Percentiles rank a stretch among this genome's conserved stretches.
These are phyloP conservation scores for Orcinus orca DNA, from an alignment of 2,113 vertebrate genomes.

Conservation along the genomic window DNA sequence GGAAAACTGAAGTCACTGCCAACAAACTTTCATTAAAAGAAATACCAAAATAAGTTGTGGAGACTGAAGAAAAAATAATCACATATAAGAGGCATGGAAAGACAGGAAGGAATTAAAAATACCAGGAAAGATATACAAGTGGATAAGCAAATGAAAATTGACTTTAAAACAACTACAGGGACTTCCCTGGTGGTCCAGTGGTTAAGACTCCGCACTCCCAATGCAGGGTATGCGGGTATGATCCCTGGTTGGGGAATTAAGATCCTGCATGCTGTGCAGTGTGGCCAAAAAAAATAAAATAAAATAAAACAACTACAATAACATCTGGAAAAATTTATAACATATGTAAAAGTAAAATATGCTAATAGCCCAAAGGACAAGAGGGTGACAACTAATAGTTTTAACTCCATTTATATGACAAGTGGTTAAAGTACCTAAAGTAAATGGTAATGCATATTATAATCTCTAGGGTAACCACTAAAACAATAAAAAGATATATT, in stretches of 20 bases:
- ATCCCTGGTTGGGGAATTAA: no score
- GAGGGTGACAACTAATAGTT: not conserved
- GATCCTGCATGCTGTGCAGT: no score
- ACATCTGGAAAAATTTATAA: not conserved
- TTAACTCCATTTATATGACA: not conserved
- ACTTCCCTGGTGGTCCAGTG: no score
- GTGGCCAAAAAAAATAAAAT: no score
- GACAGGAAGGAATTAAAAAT: not conserved
- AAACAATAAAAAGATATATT: not conserved
- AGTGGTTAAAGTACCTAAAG: not conserved
- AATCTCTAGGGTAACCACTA: not conserved
- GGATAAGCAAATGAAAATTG: not conserved
- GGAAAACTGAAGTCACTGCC: not conserved
- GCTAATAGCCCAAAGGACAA: not conserved
- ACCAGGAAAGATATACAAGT: not conserved
- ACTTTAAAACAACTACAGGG: not conserved
- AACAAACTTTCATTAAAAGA: not conserved
- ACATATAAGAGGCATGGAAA: not conserved
- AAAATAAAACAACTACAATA: not conserved
- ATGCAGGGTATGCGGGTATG: no score
- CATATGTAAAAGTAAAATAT: not conserved
- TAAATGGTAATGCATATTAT: not conserved
- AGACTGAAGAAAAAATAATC: not conserved
- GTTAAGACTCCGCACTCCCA: no score
- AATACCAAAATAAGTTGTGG: not conserved